A percentile compares a stretch with the other conserved stretches of the same genome.
Conservation (phyloP, 2,113 vertebrate genomes). For the Mustela lutreola region DNA sequence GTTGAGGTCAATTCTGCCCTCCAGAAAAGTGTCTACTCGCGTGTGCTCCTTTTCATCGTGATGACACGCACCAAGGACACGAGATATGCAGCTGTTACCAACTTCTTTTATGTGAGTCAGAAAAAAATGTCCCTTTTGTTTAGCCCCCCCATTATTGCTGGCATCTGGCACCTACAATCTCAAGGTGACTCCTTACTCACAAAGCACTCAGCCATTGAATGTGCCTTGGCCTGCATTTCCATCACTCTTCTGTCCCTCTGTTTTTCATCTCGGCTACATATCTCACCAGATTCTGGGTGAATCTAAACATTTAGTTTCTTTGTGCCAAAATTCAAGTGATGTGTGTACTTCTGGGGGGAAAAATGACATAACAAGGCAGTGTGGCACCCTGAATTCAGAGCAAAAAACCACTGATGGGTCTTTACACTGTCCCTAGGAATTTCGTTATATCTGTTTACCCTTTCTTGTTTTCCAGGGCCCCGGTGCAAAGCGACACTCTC, state of each 20-base stretch:
- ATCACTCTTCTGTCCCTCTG: background rate
- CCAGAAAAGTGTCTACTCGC: background rate
- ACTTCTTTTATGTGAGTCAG: background rate
- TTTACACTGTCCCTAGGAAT: background rate
- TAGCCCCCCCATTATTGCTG: background rate
- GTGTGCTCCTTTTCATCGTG: background rate
- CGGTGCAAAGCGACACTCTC: background rate
- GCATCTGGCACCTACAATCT: background rate
- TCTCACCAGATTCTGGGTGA: background rate
- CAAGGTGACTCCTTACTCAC: background rate
- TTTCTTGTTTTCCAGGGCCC: background rate
- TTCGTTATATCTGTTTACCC: background rate
- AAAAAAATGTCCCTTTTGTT: background rate
- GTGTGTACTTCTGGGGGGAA: background rate
- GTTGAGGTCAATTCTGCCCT: background rate
- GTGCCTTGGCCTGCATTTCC: background rate
- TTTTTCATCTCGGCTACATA: background rate
- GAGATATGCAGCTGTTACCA: background rate
- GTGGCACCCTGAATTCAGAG: background rate
- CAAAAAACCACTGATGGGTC: background rate
- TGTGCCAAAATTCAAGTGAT: background rate
- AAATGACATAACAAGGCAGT: background rate
- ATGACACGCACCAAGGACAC: background rate
- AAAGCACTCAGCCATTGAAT: background rate
- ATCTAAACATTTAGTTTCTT: background rate